Evolutionary conservation across 2,797 vertebrate genomes (phyloP).

Genomic region (Gymnopithys bicolor): DNA sequence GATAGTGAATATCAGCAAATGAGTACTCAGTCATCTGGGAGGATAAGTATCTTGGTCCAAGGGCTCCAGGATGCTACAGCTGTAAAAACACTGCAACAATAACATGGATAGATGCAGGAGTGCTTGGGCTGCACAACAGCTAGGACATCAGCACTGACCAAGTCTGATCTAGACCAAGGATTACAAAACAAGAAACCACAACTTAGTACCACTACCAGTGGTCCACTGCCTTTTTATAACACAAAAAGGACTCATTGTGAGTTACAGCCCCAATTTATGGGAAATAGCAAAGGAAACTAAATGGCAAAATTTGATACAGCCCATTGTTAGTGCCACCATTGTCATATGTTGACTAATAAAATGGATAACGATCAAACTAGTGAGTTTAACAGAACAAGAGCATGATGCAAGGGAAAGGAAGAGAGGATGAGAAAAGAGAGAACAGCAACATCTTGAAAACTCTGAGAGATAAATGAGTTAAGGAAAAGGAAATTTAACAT

Average conservation of each 20-base stretch:
- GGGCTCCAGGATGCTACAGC: neutral
- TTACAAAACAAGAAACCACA: neutral
- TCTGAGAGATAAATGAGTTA: neutral
- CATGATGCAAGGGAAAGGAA: neutral
- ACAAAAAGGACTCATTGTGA: neutral
- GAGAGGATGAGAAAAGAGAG: neutral
- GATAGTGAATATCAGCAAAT: neutral
- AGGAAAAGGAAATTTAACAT: constrained; percentile 17
- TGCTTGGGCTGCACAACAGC: neutral
- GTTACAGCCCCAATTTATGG: neutral
- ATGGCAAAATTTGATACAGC: neutral
- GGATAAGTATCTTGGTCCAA: neutral
- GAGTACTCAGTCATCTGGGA: neutral
- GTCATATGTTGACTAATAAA: neutral
- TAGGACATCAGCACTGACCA: neutral
- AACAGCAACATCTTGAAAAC: neutral
- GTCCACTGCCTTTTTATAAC: neutral
- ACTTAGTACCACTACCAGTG: neutral
- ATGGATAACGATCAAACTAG: neutral
- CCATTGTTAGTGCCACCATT: neutral
- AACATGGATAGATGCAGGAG: neutral
- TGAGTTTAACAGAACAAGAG: neutral
- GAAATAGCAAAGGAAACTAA: neutral
- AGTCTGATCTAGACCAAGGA: neutral
- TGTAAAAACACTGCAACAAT: neutral